Conservation (phyloP, 2,797 vertebrate species). For the Acipenser oxyrinchus region DNA sequence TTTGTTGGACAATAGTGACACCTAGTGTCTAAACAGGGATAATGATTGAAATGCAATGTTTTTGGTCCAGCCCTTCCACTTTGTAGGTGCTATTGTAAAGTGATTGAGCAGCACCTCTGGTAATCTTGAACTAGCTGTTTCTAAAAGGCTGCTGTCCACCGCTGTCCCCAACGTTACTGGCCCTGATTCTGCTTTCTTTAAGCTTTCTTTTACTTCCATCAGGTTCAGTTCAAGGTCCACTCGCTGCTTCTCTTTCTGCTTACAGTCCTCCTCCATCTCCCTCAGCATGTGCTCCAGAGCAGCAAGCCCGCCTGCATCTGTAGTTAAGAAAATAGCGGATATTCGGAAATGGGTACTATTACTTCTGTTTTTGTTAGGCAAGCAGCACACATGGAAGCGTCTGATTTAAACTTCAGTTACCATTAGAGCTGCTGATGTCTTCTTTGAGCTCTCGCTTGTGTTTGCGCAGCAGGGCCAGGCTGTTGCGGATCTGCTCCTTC, state of each 20-base stretch:
- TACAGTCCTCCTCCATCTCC: conserved; percentile 79
- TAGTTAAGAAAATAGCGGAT: no score
- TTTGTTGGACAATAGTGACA: no score
- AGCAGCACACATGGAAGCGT: no score
- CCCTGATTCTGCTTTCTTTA: conserved; percentile 88
- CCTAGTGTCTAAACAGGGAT: no score
- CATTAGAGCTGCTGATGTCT: conserved; percentile 63
- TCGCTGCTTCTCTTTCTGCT: conserved; percentile 68
- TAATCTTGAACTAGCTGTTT: conserved; percentile 41
- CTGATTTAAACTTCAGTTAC: conserved; percentile 39
- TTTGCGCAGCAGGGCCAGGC: conserved; percentile 76
- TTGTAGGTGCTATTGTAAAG: no score
- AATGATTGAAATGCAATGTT: no score
- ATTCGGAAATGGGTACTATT: no score
- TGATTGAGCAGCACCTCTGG: no score
- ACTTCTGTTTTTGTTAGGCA: no score
- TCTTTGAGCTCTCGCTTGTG: conserved; percentile 81
- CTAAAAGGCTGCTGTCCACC: conserved; percentile 83
- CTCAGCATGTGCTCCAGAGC: conserved; percentile 69
- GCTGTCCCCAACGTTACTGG: conserved; percentile 86
- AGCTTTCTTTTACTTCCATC: conserved; percentile 83
- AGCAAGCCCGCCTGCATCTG: conserved; percentile 66
- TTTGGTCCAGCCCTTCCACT: no score
- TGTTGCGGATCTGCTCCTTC: conserved; percentile 76
- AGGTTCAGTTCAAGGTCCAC: conserved; percentile 91